Base-by-base conservation (phyloP, 2,113 vertebrate species). In the Otis tarda region DNA sequence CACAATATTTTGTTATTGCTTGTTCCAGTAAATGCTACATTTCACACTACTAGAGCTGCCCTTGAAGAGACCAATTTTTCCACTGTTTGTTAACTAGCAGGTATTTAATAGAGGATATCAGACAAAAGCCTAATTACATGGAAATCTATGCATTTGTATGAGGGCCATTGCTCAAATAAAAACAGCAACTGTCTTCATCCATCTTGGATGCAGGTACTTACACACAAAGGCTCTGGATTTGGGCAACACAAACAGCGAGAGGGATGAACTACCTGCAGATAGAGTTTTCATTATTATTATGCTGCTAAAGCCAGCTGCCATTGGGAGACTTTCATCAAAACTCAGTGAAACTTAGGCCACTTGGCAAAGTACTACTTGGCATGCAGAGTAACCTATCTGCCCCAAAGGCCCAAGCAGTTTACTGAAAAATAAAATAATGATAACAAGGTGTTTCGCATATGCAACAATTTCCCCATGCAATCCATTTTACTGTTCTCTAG, bases 91-190 rank as follows among this genome's bases (percentile, higher is more conserved):
- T 67, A 84, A 83, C 63, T 74, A 50, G 31, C 6, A 70, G 19
- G 16, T 61, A 65, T 47, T 88, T 83, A 67, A 67, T 7, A 85
- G 23, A 78, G 10, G 8, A 43, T 30, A 81, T 13, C 43, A 47
- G 31, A 52, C 31, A 76, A 81, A 68, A 52, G 45, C 17, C 45
- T 55, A 64, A 88, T 53, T 35, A 35, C 11, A 39, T 25, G 24
- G 37, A 87, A 87, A 79, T 12, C 16, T 10, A 56, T 74, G 30
- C 23, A 56, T 47, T 14, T 47, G 25, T 24, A 49, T 0, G 13
- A 84, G 33, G 23, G 56, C 4, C 1, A 0, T 2, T 82, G 22
- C 14, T 79, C 2, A 0, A 43, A 43, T 43, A 43, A 15, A 43
- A 70, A 56, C 3, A 57, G 47, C 41, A 82, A 47, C 24, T 31